Base-by-base conservation (phyloP, 2,888 invertebrate genomes). In the Drosophila niveifrons region DNA sequence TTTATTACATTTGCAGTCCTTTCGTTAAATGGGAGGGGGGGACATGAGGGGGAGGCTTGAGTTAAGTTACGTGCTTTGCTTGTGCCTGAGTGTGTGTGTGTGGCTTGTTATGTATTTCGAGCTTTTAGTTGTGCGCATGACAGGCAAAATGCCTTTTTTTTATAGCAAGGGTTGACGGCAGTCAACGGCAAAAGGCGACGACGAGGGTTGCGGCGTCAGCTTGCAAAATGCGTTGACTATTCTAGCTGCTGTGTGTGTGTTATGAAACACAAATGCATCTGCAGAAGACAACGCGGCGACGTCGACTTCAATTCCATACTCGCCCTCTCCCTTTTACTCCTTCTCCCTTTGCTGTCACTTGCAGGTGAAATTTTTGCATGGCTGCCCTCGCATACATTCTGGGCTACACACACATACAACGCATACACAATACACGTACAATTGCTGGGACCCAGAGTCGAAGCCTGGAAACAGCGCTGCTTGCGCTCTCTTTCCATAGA, bases 91-190 rank as follows among this genome's bases (percentile, higher is more conserved):
- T 53, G 6, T 7, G 15, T 57, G 15, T 57, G 11, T 51, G 18
- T 44, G n/a, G 64, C 46, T 50, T 68, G 51, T 59, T 66, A 70
- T 84, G 71, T 81, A 80, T 75, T 77, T 70, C 46, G 36, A 48
- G 66, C 61, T 75, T 62, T 36, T 34, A 23, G 10, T 58, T 57
- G 48, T 88, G 82, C 82, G 82, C 82, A 82, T 82, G 82, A 62
- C 73, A 53, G 57, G 62, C 56, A 61, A 66, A 66, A 65, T 79
- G 75, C 65, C 76, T 88, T 74, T 79, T 72, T 73, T 79, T 72
- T 73, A 72, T 65, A 73, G 83, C 83, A 88, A 88, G 89, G 87
- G 89, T 88, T 88, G 87, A 66, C 88, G 83, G 66, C 88, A 80
- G 53, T 44, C n/a, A 15, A 72, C 75, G 51, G 47, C 17, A 17